Conservation (phyloP, 2,888 invertebrate species). For the Mythimna impura region DNA sequence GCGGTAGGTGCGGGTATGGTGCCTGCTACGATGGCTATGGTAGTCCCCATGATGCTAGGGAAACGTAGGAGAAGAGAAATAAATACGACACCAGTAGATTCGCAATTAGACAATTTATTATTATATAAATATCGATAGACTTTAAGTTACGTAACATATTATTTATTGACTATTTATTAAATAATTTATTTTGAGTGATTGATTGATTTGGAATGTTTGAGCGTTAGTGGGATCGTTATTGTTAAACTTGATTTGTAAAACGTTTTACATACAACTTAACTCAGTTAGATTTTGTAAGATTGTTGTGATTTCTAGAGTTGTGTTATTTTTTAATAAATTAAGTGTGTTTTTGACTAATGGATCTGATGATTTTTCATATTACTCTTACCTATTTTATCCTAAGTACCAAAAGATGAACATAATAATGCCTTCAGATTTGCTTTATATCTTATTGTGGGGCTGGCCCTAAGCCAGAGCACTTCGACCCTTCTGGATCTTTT, state of each 20-base stretch:
- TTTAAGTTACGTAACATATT: constrained; percentile 50
- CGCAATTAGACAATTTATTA: constrained; percentile 73
- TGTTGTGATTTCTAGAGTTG: constrained; percentile 58
- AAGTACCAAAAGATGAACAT: background rate
- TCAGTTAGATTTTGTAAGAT: constrained; percentile 34
- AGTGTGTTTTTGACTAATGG: constrained; percentile 18
- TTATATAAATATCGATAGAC: constrained; percentile 68
- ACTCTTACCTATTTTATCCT: background rate
- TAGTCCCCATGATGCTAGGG: constrained; percentile 94
- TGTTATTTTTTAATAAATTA: constrained; percentile 45
- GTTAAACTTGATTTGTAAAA: constrained; percentile 34
- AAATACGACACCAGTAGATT: constrained; percentile 59
- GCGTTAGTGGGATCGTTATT: constrained; percentile 24
- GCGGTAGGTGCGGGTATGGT: constrained; percentile 95
- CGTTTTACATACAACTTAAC: constrained; percentile 30
- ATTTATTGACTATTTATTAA: constrained; percentile 63
- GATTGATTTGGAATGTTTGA: constrained; percentile 50
- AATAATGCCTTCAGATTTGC: background rate
- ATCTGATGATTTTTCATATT: background rate
- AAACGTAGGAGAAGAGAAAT: constrained; percentile 81
- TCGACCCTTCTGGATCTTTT: too few species aligned
- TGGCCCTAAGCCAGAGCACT: too few species aligned
- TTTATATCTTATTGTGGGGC: too few species aligned
- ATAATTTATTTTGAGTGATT: constrained; percentile 49
- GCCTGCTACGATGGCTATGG: constrained; percentile 95